Base-by-base conservation (phyloP, 2,113 vertebrate genomes). In the Hippocampus barbouri region DNA sequence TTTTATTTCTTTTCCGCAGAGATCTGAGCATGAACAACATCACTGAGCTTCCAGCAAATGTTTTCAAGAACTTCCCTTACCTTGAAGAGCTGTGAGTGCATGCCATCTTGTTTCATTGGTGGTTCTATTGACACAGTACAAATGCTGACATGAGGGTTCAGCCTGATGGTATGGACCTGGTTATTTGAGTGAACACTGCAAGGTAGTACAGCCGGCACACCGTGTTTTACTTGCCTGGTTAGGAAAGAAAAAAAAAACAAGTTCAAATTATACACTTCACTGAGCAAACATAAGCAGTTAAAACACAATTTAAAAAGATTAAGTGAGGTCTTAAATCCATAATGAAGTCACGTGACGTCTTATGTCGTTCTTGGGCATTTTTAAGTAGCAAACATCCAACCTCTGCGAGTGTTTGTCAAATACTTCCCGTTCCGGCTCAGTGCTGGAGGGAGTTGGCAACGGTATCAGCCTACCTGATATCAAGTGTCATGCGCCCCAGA, bases 1-100 rank as follows among this genome's bases (percentile, higher is more conserved):
- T 63, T 54, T 73, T 11, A 30, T 43, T 62, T 75, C 66, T 73
- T 73, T 91, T 92, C 82, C 79, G 68, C 87, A 99, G 97, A 79
- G 97, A 99, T 88, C 92, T 98, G 89, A 99, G 97, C 88, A 98
- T 99, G 97, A 99, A 99, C 89, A 99, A 98, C 89, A 97, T 98
- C 87, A 98, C 97, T 0, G 95, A 96, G 80, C 90, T 99, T 68
- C 96, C 96, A 78, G 95, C 96, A 70, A 90, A 95, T 72, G 94
- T 95, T 0, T 98, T 99, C 90, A 96, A 93, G 92, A 97, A 94
- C 77, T 93, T 98, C 56, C 94, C 95, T 41, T 98, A 95, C 78
- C 93, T 99, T 68, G 97, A 98, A 82, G 97, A 99, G 82, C 87
- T 99, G 97, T 98, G 88, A 98, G 97, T 96, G 91, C 90, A 86